Conservation (phyloP, 1,140 invertebrate species). For the Eriocheir sinensis region DNA sequence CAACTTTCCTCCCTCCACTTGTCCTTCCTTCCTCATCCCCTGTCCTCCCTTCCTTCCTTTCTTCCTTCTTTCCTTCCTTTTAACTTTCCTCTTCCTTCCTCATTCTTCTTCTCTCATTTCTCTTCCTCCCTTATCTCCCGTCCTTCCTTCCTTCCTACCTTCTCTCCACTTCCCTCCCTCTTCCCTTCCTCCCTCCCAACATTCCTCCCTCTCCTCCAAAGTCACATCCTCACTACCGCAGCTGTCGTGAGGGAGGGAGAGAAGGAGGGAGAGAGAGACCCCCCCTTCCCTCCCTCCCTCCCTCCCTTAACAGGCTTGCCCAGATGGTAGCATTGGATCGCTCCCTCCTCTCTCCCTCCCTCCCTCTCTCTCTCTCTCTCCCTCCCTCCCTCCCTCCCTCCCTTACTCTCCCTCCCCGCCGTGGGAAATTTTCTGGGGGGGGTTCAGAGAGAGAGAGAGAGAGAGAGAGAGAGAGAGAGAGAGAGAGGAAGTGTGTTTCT, state of each 20-base stretch:
- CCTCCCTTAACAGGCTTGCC: background rate
- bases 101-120: background rate
- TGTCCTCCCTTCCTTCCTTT: background rate
- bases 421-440: slow-evolving; percentile 33
- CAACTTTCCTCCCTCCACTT: no score
- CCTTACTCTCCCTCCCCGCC: background rate
- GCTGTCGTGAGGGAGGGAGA: slow-evolving; percentile 31
- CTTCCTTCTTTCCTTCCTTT: background rate
- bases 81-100: background rate
- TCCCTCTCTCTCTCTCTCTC: background rate
- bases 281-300: background rate
- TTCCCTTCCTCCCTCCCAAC: background rate
- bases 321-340: slow-evolving; percentile 34
- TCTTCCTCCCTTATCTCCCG: background rate
- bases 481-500: background rate
- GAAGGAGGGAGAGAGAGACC: background rate
- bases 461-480: background rate
- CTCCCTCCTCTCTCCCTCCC: background rate
- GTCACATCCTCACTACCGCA: background rate
- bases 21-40: background rate
- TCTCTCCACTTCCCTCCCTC: background rate
- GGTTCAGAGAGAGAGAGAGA: background rate
- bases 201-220: background rate
- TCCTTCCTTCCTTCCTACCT: background rate
- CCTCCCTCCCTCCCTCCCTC: background rate